Evolutionary conservation across 1,140 invertebrate genomes (phyloP), one percentile per base, ranked within the genome.

Genomic region (Leptinotarsa lineolata): DNA sequence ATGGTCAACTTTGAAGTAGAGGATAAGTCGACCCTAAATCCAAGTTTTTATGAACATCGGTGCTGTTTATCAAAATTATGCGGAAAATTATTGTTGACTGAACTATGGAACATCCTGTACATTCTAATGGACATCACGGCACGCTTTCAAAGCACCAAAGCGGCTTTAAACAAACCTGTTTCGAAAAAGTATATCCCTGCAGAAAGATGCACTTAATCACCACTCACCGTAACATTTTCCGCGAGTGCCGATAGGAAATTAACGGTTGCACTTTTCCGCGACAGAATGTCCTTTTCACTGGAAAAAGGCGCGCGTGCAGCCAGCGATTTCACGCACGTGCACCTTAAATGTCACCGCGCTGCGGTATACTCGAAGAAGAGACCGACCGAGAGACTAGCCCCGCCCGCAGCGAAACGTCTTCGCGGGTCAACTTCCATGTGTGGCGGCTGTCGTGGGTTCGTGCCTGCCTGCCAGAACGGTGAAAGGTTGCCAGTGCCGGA

Each of bases 401-500:
- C 18, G 39, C 65, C n/a, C 65, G 21, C 30, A 20, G 65, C 12
- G 18, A 30, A 39, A 18, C 65, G 20, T 18, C 20, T 65, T 16
- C 20, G n/a, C 22, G 11, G 65, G 39, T 45, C 30, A 30, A 45
- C 65, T 67, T 45, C 65, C 65, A 67, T 67, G 22, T 67, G 65
- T 67, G 65, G 65, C 30, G 65, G 65, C 18, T 67, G 30, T 39
- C 30, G 30, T 39, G 30, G 30, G 30, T 39, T 39, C 30, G 8
- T 39, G 20, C 64, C 64, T 66, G 20, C 21, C 65, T 30, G n/a
- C 20, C n/a, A 13, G 59, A 67, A 11, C 24, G n/a, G 20, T 13
- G 21, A 67, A 67, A 67, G 65, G 65, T 67, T 67, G 22, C 59
- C 59, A 61, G 59, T 61, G 59, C 18, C 59, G 59, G 59, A 61